phyloP scores from a whole-genome alignment of 2,113 vertebrate species.

The Colius striatus region DNA sequence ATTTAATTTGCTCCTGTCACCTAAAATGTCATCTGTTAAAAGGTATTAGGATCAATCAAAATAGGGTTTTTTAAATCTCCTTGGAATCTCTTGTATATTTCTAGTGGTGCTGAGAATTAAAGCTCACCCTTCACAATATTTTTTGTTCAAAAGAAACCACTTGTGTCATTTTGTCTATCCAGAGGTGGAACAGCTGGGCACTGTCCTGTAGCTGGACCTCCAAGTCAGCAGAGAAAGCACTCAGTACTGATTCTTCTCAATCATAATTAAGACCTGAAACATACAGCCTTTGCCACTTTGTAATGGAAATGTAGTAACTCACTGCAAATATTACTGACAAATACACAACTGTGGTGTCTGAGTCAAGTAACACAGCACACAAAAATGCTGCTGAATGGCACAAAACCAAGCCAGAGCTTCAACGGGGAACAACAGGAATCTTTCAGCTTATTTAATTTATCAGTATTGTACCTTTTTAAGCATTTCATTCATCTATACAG shows the following conservation, averaged over 20 bases:
- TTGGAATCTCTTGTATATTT: background rate
- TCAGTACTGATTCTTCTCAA: background rate
- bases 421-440: background rate
- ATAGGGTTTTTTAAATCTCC: background rate
- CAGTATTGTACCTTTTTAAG: slow-evolving; percentile 77
- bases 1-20: background rate
- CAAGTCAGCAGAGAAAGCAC: background rate
- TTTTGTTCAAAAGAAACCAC: background rate
- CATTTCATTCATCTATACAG: slow-evolving; percentile 82
- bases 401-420: background rate
- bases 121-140: background rate
- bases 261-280: background rate
- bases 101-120: background rate
- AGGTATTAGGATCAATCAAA: background rate
- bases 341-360: background rate
- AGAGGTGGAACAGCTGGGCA: background rate
- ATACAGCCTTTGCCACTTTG: background rate
- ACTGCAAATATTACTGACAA: slow-evolving; percentile 38
- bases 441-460: background rate
- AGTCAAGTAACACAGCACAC: background rate
- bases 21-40: background rate
- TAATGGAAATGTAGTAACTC: background rate
- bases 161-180: background rate
- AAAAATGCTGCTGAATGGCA: background rate
- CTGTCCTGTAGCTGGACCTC: background rate